Percentiles rank a stretch among this genome's conserved stretches.
Evolutionary conservation across 2,888 invertebrate genomes (phyloP).

Genomic region (Chymomyza caudatula): DNA sequence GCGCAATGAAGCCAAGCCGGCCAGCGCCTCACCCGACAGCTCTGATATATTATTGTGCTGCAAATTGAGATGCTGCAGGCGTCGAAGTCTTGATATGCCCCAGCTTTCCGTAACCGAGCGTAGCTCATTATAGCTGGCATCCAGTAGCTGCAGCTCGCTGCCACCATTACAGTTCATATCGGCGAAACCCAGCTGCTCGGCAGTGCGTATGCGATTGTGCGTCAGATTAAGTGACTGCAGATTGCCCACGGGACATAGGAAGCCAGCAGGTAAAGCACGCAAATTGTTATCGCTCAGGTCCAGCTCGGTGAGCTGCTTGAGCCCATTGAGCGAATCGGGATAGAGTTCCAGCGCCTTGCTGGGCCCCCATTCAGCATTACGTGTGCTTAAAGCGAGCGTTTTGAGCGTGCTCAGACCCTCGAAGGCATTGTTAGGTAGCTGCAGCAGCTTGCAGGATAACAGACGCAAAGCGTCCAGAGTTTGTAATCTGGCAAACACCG

Average conservation of each 20-base stretch:
- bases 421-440: slow-evolving; percentile 86
- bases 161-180: slow-evolving; percentile 82
- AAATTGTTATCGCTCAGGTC: slow-evolving; percentile 92
- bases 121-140: slow-evolving; percentile 89
- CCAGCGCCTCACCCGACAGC: slow-evolving; percentile 88
- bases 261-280: slow-evolving; percentile 86
- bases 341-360: slow-evolving; percentile 87
- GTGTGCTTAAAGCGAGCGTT: slow-evolving; percentile 85
- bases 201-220: slow-evolving; percentile 87
- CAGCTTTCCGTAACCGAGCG: slow-evolving; percentile 85
- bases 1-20: slow-evolving; percentile 87
- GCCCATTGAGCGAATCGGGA: slow-evolving; percentile 85
- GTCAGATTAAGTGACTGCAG: slow-evolving; percentile 91
- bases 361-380: slow-evolving; percentile 88
- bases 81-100: slow-evolving; percentile 86
- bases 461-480: slow-evolving; percentile 86
- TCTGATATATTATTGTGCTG: slow-evolving; percentile 91
- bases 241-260: slow-evolving; percentile 88
- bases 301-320: slow-evolving; percentile 88
- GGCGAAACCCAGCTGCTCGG: slow-evolving; percentile 86
- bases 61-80: slow-evolving; percentile 88
- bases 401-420: slow-evolving; percentile 86
- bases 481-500: slow-evolving; percentile 85
- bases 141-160: slow-evolving; percentile 86
- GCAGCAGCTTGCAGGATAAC: slow-evolving; percentile 88